A percentile compares a stretch with the other conserved stretches of the same genome.
phyloP scores from a whole-genome alignment of 2,888 invertebrate genomes.

The Ophion obscuratus region DNA sequence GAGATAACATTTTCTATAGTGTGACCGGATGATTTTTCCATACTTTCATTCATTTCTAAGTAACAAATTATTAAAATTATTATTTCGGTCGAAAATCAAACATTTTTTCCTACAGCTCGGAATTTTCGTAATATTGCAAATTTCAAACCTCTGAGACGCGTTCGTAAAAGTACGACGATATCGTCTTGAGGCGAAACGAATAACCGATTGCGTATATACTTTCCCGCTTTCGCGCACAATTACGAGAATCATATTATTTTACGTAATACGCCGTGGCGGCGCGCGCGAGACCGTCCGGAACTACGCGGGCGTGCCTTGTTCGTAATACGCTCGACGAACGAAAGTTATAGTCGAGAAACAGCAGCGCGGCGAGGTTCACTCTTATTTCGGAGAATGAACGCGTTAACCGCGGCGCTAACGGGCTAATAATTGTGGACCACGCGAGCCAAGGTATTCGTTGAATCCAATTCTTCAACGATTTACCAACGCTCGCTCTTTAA shows the following conservation, averaged over 20 bases:
- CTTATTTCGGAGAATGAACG: constrained; percentile 9
- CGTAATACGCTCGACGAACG: constrained; percentile 31
- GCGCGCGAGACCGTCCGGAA: constrained; percentile 7
- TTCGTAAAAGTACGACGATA: constrained; percentile 36
- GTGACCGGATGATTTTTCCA: too few relatives aligned
- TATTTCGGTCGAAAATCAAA: too few relatives aligned
- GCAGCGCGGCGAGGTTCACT: neutral
- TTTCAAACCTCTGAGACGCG: neutral
- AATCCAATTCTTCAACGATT: neutral
- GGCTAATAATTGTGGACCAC: neutral
- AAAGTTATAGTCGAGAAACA: constrained; percentile 34
- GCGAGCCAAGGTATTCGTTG: neutral
- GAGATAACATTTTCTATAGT: too few relatives aligned
- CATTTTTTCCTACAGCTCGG: too few relatives aligned
- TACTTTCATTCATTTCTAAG: too few relatives aligned
- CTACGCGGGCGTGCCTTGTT: constrained; percentile 1
- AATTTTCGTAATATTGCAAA: too few relatives aligned
- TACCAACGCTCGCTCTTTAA: neutral
- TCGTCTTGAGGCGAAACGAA: constrained; percentile 35
- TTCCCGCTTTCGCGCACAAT: constrained; percentile 68
- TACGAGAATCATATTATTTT: constrained; percentile 60
- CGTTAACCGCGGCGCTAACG: neutral
- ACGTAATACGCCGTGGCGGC: constrained; percentile 48
- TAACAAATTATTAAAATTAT: too few relatives aligned
- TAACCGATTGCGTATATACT: constrained; percentile 63